Conservation (phyloP, 1,140 invertebrate genomes). For the Philotrypesis tridentata region DNA sequence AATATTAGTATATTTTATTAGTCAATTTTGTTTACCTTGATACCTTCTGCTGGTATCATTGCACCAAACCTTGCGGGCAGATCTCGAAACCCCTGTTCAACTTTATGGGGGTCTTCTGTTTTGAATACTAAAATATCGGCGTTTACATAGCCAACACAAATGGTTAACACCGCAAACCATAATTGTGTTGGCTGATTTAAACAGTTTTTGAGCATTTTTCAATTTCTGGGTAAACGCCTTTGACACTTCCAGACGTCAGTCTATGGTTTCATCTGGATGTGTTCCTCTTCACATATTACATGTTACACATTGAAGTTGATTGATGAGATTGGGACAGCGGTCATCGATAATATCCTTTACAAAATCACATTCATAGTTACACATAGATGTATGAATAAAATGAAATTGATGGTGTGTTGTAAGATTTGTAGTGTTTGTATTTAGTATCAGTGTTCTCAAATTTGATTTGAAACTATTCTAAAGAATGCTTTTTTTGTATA, state of each 20-base stretch:
- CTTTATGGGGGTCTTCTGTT: constrained; percentile 67
- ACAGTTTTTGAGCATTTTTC: constrained; percentile 62
- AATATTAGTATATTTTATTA: constrained; percentile 16
- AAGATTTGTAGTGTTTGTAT: too few relatives aligned
- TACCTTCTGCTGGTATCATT: constrained; percentile 74
- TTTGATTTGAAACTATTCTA: too few relatives aligned
- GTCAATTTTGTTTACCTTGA: constrained; percentile 65
- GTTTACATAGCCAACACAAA: constrained; percentile 58
- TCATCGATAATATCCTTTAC: constrained; percentile 3
- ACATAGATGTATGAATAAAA: not conserved
- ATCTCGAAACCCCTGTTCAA: constrained; percentile 81
- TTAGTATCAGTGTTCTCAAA: too few relatives aligned
- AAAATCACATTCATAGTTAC: not conserved
- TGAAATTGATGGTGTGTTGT: not conserved
- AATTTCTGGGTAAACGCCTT: constrained; percentile 43
- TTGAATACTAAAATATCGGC: constrained; percentile 74
- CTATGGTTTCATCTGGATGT: constrained; percentile 41
- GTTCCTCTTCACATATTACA: constrained; percentile 14
- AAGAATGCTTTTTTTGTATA: too few relatives aligned
- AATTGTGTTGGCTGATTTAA: constrained; percentile 55
- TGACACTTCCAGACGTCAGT: constrained; percentile 18
- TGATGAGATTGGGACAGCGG: not conserved
- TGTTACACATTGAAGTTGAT: constrained; percentile 5
- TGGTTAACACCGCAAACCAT: constrained; percentile 58
- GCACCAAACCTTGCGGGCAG: constrained; percentile 81